These are phyloP conservation scores for Sebastes hubbsi DNA, from an alignment of 2,797 vertebrate species.

Conservation along the genomic window DNA sequence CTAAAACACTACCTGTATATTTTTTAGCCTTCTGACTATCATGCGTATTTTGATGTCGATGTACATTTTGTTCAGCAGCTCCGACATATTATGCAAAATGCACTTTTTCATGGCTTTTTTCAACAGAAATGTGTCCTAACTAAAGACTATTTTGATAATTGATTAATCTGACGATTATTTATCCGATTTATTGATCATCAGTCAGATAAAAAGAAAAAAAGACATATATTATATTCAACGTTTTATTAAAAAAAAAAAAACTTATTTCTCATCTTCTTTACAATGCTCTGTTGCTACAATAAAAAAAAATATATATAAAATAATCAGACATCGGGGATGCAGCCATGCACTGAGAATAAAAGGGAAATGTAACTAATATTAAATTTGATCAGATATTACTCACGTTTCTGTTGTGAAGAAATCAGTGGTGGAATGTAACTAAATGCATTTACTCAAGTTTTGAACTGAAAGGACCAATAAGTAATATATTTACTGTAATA, in stretches of 20 bases:
- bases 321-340: too few species aligned
- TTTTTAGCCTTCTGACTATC: not conserved
- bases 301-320: too few species aligned
- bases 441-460: too few species aligned
- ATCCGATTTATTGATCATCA: not conserved
- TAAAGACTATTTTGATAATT: not conserved
- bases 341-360: too few species aligned
- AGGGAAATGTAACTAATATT: too few species aligned
- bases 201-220: not conserved
- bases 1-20: not conserved
- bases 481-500: too few species aligned
- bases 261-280: not conserved
- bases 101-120: not conserved
- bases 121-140: not conserved
- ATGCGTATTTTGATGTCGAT: not conserved
- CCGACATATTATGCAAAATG: not conserved
- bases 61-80: not conserved
- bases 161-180: not conserved
- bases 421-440: too few species aligned
- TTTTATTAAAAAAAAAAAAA: not conserved
- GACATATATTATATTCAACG: not conserved
- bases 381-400: too few species aligned
- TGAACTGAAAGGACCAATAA: too few species aligned
- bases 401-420: too few species aligned
- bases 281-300: not conserved